Conservation (phyloP, 2,797 vertebrate species). For the Mus spretus region DNA sequence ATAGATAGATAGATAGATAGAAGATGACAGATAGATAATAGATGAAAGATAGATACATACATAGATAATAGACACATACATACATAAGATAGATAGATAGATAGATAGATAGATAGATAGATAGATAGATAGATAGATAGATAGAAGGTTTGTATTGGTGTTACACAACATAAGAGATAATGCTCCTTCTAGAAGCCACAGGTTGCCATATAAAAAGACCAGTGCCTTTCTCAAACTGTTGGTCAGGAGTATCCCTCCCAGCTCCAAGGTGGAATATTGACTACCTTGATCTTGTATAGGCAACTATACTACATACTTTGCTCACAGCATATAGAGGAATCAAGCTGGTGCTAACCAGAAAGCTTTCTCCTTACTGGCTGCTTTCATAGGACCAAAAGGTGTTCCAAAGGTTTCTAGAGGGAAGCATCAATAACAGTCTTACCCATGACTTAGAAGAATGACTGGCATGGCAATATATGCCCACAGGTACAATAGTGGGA, state of each 20-base stretch:
- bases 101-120: not conserved
- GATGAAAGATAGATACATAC: not conserved
- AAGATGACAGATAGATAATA: not conserved
- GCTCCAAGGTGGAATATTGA: not conserved
- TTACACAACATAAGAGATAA: not conserved
- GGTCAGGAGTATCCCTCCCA: not conserved
- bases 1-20: not conserved
- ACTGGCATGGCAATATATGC: not conserved
- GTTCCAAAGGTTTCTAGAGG: not conserved
- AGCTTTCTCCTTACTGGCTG: not conserved
- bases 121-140: not conserved
- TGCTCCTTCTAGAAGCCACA: not conserved
- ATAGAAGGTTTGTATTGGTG: not conserved
- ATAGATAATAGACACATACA: too few species aligned
- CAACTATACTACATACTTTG: not conserved
- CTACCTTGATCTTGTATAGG: not conserved
- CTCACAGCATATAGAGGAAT: not conserved
- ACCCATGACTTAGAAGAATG: not conserved
- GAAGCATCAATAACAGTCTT: not conserved
- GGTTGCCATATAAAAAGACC: not conserved
- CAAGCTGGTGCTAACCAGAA: not conserved
- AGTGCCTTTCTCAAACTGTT: not conserved
- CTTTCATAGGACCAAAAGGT: not conserved
- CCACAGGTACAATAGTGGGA: not conserved
- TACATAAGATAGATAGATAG: too few species aligned